Percentiles rank a stretch among this genome's conserved stretches.
phyloP scores from a whole-genome alignment of 2,888 invertebrate genomes.

The Tetragnatha montana region DNA sequence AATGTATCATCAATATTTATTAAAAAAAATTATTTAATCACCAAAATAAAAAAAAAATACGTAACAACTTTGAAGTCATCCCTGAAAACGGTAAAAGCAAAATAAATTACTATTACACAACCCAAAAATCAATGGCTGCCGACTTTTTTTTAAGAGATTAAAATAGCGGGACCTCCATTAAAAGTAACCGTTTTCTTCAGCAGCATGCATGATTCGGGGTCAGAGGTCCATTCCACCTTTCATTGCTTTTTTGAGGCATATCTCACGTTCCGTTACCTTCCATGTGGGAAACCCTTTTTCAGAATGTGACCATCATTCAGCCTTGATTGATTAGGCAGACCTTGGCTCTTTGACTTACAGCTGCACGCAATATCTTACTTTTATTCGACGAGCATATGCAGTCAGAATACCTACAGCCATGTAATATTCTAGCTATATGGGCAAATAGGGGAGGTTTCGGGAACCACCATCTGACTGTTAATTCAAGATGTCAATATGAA shows the following conservation, averaged over 20 bases:
- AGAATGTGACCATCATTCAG: constrained; percentile 42
- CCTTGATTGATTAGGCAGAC: constrained; percentile 43
- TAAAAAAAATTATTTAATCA: no score
- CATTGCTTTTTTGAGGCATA: constrained; percentile 27
- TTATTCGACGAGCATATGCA: neutral
- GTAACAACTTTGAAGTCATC: neutral
- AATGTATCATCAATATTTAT: no score
- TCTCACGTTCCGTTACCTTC: constrained; percentile 42
- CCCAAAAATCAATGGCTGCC: neutral
- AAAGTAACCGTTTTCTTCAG: constrained; percentile 11
- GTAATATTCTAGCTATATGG: no score
- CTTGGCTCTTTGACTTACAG: constrained; percentile 45
- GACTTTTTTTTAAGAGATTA: neutral
- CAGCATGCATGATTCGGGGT: constrained; percentile 28
- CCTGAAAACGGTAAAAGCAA: neutral
- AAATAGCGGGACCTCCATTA: constrained; percentile 13
- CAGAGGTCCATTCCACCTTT: constrained; percentile 46
- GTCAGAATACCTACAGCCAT: neutral
- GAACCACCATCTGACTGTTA: no score
- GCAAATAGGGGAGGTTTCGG: no score
- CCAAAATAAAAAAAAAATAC: neutral
- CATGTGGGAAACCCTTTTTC: constrained; percentile 30
- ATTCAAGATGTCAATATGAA: no score
- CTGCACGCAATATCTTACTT: constrained; percentile 3
- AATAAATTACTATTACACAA: neutral